Conservation (phyloP, 35 echinoderm and acorn worm species). For the Hemicentrotus pulcherrimus region DNA sequence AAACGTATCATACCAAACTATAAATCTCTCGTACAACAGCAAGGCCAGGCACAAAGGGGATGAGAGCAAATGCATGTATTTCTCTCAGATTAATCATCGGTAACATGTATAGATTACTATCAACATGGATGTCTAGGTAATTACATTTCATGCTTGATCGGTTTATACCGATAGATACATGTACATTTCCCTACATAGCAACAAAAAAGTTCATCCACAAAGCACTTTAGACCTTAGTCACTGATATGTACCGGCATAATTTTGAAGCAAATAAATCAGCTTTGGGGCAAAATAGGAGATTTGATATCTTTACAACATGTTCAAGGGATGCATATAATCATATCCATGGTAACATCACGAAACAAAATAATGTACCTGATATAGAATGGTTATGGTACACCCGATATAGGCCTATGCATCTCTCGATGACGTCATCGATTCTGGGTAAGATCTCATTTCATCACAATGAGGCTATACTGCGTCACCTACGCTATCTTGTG, state of each 20-base stretch:
- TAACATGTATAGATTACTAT: neutral
- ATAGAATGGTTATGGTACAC: neutral
- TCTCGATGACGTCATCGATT: neutral
- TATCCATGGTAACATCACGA: neutral
- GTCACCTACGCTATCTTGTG: neutral
- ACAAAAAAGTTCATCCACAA: neutral
- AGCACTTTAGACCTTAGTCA: neutral
- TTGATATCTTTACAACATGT: neutral
- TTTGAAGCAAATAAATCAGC: neutral
- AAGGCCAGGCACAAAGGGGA: neutral
- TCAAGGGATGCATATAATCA: neutral
- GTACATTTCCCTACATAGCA: neutral
- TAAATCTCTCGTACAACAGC: slow-evolving; percentile 24
- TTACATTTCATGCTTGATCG: neutral
- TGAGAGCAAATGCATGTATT: neutral
- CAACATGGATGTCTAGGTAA: neutral
- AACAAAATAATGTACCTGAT: neutral
- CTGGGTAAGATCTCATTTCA: neutral
- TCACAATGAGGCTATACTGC: neutral
- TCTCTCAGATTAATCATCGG: neutral
- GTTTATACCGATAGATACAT: no score
- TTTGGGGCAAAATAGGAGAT: neutral
- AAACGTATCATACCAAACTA: slow-evolving; percentile 6
- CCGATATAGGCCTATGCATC: neutral
- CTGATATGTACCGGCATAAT: neutral